These are phyloP conservation scores for Ommatoiulus sabulosus DNA, from an alignment of 2,888 invertebrate genomes.

Conservation along the genomic window DNA sequence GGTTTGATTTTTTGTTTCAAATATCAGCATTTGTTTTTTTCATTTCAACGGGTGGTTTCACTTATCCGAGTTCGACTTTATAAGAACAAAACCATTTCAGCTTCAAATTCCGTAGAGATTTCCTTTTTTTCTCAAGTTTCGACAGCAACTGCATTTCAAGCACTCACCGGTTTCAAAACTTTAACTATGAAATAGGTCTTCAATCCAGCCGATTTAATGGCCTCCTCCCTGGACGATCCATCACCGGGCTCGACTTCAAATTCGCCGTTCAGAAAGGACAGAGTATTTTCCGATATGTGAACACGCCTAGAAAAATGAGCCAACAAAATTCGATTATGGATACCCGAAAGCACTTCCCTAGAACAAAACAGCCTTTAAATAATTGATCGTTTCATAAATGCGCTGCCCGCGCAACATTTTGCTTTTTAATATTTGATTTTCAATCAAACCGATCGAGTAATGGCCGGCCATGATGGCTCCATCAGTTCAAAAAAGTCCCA, in stretches of 20 bases:
- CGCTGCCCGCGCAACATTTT: neutral
- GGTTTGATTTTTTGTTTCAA: too few relatives aligned
- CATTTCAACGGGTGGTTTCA: too few relatives aligned
- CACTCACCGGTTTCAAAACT: conserved; percentile 79
- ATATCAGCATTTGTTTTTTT: too few relatives aligned
- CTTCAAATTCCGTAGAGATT: too few relatives aligned
- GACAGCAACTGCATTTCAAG: neutral
- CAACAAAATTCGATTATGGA: conserved; percentile 32
- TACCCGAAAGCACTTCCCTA: neutral
- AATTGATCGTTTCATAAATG: neutral
- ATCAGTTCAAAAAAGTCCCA: neutral
- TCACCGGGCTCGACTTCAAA: conserved; percentile 93
- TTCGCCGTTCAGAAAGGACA: conserved; percentile 86
- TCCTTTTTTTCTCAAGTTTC: too few relatives aligned
- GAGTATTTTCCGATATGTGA: conserved; percentile 91
- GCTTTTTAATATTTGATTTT: neutral
- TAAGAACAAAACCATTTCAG: too few relatives aligned
- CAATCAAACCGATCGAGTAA: neutral
- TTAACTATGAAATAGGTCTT: conserved; percentile 92
- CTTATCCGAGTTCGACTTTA: too few relatives aligned
- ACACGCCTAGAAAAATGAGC: conserved; percentile 77
- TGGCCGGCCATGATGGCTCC: neutral
- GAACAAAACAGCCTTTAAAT: neutral
- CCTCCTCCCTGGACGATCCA: conserved; percentile 92
- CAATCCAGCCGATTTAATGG: conserved; percentile 86